A percentile compares a stretch with the other conserved stretches of the same genome.
phyloP scores from a whole-genome alignment of 2,888 invertebrate species.

The Apamea sordens region DNA sequence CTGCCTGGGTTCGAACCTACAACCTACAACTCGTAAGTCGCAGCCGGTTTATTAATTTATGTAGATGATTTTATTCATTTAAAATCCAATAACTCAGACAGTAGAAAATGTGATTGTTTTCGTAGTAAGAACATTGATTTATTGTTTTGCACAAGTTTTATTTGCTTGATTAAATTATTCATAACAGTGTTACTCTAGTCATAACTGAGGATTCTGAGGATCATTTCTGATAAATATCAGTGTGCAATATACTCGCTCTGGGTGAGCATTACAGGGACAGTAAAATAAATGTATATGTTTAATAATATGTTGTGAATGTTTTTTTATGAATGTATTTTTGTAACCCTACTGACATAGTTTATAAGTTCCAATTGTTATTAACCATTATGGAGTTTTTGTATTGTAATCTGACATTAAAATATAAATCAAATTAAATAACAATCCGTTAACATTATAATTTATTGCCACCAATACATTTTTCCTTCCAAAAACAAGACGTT shows the following conservation, averaged over 20 bases:
- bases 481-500: conserved; percentile 30
- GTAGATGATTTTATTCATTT: background rate
- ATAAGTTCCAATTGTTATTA: too few species aligned
- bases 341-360: too few species aligned
- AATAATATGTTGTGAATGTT: too few species aligned
- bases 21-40: background rate
- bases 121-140: background rate
- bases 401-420: too few species aligned
- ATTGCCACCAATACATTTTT: conserved; percentile 28
- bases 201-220: background rate
- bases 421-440: background rate
- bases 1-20: background rate
- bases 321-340: too few species aligned
- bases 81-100: background rate
- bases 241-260: too few species aligned
- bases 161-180: background rate
- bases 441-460: conserved; percentile 4
- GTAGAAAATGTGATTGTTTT: background rate
- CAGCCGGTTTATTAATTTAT: background rate
- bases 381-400: too few species aligned
- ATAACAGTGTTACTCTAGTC: background rate
- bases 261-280: too few species aligned
- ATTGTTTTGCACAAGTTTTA: background rate
- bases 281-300: too few species aligned
- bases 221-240: too few species aligned